Percentiles rank a stretch among this genome's conserved stretches.
phyloP scores from a whole-genome alignment of 1,140 invertebrate genomes.

The Theocolax elegans region DNA sequence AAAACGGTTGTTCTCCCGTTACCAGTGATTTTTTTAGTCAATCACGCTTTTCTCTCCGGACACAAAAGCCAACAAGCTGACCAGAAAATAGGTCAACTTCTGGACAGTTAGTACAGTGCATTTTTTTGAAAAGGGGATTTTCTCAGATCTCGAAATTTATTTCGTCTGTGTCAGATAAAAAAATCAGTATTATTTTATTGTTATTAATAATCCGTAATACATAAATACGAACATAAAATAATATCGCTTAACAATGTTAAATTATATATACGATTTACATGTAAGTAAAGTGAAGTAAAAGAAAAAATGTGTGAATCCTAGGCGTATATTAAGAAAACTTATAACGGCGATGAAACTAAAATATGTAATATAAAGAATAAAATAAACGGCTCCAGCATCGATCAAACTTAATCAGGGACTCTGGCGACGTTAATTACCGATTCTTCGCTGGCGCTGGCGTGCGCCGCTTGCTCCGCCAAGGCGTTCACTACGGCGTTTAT shows the following conservation, averaged over 20 bases:
- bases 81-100: constrained; percentile 27
- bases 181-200: too few relatives aligned
- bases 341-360: too few relatives aligned
- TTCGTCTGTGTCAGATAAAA: not conserved
- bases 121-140: constrained; percentile 21
- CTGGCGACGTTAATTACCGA: constrained; percentile 74
- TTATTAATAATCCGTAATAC: too few relatives aligned
- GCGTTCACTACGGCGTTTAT: constrained; percentile 93
- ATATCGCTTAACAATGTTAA: too few relatives aligned
- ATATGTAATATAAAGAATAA: too few relatives aligned
- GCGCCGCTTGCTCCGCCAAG: constrained; percentile 86
- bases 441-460: constrained; percentile 81
- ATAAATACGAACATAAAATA: too few relatives aligned
- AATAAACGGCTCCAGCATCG: too few relatives aligned
- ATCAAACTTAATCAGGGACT: too few relatives aligned
- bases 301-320: too few relatives aligned
- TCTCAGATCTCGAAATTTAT: constrained; percentile 12
- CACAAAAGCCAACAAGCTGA: constrained; percentile 18
- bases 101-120: constrained; percentile 9
- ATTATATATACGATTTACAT: too few relatives aligned
- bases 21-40: constrained; percentile 38
- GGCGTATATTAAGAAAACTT: too few relatives aligned
- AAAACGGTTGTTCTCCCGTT: constrained; percentile 12
- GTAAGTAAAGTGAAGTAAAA: too few relatives aligned
- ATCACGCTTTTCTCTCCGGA: constrained; percentile 5